Conservation (phyloP, 1,140 invertebrate species). For the Melipona quadrifasciata region DNA sequence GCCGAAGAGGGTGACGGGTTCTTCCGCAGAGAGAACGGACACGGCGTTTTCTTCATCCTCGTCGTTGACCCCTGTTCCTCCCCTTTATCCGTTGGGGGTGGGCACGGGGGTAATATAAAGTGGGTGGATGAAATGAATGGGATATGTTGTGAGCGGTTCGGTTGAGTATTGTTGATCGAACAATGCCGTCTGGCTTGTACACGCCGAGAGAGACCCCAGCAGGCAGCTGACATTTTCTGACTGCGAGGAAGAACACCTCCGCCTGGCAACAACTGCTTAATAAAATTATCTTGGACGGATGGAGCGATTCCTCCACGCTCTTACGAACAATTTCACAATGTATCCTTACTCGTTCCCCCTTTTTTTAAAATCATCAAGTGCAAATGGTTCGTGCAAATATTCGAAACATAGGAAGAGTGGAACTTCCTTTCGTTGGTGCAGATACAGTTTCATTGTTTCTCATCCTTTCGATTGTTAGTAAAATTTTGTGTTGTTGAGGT, state of each 20-base stretch:
- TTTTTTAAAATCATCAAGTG: too few species aligned
- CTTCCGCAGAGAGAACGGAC: constrained; percentile 66
- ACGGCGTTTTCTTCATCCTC: constrained; percentile 57
- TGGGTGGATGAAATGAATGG: constrained; percentile 77
- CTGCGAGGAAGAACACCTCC: constrained; percentile 72
- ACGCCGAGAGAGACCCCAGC: constrained; percentile 58
- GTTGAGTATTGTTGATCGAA: constrained; percentile 78
- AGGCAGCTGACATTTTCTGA: constrained; percentile 78
- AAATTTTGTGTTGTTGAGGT: too few species aligned
- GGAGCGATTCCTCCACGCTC: neutral
- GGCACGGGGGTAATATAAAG: constrained; percentile 72
- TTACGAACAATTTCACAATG: neutral
- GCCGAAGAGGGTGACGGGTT: constrained; percentile 61
- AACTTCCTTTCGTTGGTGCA: too few species aligned
- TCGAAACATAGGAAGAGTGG: too few species aligned
- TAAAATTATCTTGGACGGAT: constrained; percentile 58
- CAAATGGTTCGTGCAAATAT: too few species aligned
- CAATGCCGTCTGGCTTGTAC: constrained; percentile 77
- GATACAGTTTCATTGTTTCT: too few species aligned
- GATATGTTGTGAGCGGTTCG: constrained; percentile 78
- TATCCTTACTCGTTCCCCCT: too few species aligned
- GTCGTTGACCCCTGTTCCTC: constrained; percentile 55
- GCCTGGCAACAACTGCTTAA: constrained; percentile 70
- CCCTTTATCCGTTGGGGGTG: constrained; percentile 39
- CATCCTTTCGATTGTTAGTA: too few species aligned